phyloP scores from a whole-genome alignment of 2,888 invertebrate species.

The Taenaris catops region DNA sequence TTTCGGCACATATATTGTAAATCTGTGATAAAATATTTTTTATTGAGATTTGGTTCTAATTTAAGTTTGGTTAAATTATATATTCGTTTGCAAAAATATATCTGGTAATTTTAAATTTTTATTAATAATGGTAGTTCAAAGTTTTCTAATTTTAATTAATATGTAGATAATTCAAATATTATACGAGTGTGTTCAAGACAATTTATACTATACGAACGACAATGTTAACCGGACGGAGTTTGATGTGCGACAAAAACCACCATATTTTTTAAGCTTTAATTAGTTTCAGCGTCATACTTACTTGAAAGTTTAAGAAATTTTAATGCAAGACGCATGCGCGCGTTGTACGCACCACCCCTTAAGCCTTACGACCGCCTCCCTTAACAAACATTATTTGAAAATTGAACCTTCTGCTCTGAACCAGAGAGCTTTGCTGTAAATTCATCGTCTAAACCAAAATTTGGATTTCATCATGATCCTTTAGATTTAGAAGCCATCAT shows the following conservation, averaged over 20 bases:
- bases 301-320: slow-evolving; percentile 51
- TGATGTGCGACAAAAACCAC: background rate
- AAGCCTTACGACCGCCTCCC: slow-evolving; percentile 76
- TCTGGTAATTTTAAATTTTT: too few relatives aligned
- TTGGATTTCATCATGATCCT: slow-evolving; percentile 54
- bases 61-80: too few relatives aligned
- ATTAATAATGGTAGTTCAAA: too few relatives aligned
- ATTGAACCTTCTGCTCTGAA: slow-evolving; percentile 56
- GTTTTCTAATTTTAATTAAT: too few relatives aligned
- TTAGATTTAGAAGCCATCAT: slow-evolving; percentile 71
- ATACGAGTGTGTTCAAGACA: too few relatives aligned
- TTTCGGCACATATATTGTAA: too few relatives aligned
- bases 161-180: too few relatives aligned
- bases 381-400: slow-evolving; percentile 49
- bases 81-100: too few relatives aligned
- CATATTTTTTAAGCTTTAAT: slow-evolving; percentile 4
- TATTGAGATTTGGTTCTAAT: too few relatives aligned
- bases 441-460: slow-evolving; percentile 50
- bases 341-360: slow-evolving; percentile 74
- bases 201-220: too few relatives aligned
- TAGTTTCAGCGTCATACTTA: slow-evolving; percentile 6
- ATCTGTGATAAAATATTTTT: too few relatives aligned
- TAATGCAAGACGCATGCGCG: slow-evolving; percentile 73
- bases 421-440: slow-evolving; percentile 43
- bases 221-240: too few relatives aligned